These are phyloP conservation scores for Euplexia lucipara DNA, from an alignment of 2,888 invertebrate genomes.

Conservation along the genomic window DNA sequence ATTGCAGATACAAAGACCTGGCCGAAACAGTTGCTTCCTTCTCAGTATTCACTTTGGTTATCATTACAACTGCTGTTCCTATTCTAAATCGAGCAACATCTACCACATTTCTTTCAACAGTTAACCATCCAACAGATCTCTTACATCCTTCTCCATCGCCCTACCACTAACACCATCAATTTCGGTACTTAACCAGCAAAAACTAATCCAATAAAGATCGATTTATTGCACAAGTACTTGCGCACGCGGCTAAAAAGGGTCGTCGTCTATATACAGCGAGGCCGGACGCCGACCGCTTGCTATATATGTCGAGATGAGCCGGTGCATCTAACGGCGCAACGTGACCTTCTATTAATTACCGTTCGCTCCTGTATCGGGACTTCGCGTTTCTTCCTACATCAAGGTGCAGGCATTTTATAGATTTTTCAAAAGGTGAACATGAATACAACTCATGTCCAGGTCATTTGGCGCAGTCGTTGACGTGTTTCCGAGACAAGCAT, in stretches of 20 bases:
- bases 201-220: conserved; percentile 54
- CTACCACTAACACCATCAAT: conserved; percentile 40
- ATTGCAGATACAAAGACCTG: not conserved
- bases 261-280: conserved; percentile 78
- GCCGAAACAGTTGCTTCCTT: not conserved
- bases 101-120: not conserved
- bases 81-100: not conserved
- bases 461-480: not conserved
- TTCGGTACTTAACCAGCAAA: conserved; percentile 57
- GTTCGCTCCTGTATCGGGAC: conserved; percentile 81
- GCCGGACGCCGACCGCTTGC: conserved; percentile 79
- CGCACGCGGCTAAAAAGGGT: conserved; percentile 68
- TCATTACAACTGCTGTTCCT: not conserved
- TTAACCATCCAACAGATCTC: conserved; percentile 11
- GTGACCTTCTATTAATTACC: conserved; percentile 89
- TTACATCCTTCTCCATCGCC: conserved; percentile 28
- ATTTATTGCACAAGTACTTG: conserved; percentile 57
- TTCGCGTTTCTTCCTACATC: conserved; percentile 68
- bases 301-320: conserved; percentile 84
- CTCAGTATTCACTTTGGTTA: not conserved
- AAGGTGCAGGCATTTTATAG: conserved; percentile 33
- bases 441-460: not conserved
- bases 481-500: conserved; percentile 19
- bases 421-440: conserved; percentile 18
- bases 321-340: conserved; percentile 82